Evolutionary conservation across 2,797 vertebrate species (phyloP), one percentile per base, ranked within the genome.

Genomic region (Sciurus carolinensis): DNA sequence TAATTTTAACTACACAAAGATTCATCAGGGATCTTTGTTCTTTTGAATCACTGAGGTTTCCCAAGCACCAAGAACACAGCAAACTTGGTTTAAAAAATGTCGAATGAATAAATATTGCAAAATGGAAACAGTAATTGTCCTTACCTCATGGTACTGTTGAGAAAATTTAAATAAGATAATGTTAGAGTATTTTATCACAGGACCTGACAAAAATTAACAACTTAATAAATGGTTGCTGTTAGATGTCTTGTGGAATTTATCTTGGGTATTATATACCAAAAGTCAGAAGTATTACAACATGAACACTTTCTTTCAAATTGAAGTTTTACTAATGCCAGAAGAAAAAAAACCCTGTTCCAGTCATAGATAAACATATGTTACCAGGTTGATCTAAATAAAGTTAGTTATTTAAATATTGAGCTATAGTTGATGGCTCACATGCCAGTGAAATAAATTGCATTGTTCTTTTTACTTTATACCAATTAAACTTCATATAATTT

Each of bases 381-480:
- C 62, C 81, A 90, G 33, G 30, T 59, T 97, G 11, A 54, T 67
- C 54, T 81, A 75, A 62, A 26, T 91, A 77, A 96, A 93, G 84
- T 86, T 88, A 89, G 28, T 73, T 81, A 86, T 50, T 44, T 15
- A 95, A 80, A 62, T 90, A 95, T 57, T 87, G 26, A 84, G 75
- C 36, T 79, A 12, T 57, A 81, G 17, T 26, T 92, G 73, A 67
- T 79, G 44, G 28, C 12, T 52, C 8, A 54, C 4, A 44, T 84
- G 12, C 33, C 26, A 92, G 47, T 76, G 57, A 97, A 92, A 80
- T 72, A 67, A 79, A 66, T 52, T 66, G 76, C 39, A 73, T 3
- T 73, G 39, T 88, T 87, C 5, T 82, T 95, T 96, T 92, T 76
- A 86, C 33, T 96, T 96, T 91, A 69, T 83, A 59, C 1, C 42